phyloP scores from a whole-genome alignment of 2,797 vertebrate species.

The Spea hammondii region DNA sequence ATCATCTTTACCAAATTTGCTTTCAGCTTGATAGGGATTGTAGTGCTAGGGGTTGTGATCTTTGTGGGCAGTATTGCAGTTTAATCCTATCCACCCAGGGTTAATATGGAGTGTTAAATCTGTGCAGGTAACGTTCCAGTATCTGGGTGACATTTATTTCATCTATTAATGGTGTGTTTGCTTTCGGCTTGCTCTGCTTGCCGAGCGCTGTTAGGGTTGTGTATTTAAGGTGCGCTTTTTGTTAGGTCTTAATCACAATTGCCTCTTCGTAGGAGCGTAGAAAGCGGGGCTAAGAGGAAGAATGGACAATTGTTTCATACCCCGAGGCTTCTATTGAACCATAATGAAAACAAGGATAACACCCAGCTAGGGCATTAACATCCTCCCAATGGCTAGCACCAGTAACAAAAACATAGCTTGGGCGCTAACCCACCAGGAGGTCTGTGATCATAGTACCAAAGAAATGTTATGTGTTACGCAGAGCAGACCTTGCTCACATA shows the following conservation, averaged over 20 bases:
- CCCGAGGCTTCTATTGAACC: slow-evolving; percentile 15
- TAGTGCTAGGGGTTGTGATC: neutral
- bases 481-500: too few relatives aligned
- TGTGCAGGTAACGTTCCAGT: neutral
- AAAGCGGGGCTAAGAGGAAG: slow-evolving; percentile 22
- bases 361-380: neutral
- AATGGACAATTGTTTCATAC: slow-evolving; percentile 24
- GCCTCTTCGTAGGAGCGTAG: slow-evolving; percentile 13
- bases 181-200: slow-evolving; percentile 17
- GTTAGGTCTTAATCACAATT: slow-evolving; percentile 33
- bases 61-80: neutral
- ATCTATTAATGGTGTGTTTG: slow-evolving; percentile 33
- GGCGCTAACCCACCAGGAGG: too few relatives aligned
- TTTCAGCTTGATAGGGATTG: neutral
- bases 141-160: slow-evolving; percentile 16
- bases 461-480: too few relatives aligned
- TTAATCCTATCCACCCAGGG: neutral
- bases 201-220: slow-evolving; percentile 14
- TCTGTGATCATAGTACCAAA: too few relatives aligned
- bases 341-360: slow-evolving; percentile 19
- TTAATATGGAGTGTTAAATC: neutral
- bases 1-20: neutral
- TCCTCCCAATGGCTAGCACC: neutral
- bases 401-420: neutral
- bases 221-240: slow-evolving; percentile 39